Evolutionary conservation across 30 jellyfish, hydroid and myxozoan species (phyloP).

Genomic region (Catostylus mosaicus): DNA sequence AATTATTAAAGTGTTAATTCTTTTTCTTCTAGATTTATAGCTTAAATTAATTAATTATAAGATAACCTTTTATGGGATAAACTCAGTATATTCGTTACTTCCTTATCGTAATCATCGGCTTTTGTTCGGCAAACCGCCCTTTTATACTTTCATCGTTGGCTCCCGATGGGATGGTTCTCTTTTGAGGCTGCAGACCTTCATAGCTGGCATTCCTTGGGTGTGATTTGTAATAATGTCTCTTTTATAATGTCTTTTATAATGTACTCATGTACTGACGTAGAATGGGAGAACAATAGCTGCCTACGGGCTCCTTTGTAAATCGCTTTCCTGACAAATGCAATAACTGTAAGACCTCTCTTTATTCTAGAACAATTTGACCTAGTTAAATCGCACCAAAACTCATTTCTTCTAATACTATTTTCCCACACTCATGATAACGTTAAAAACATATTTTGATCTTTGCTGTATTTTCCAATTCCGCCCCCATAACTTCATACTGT

Average conservation of each 20-base stretch:
- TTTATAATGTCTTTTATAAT: not conserved
- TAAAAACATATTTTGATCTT: not conserved
- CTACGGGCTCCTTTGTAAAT: not conserved
- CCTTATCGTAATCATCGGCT: slow-evolving; percentile 6
- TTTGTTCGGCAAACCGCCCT: slow-evolving; percentile 10
- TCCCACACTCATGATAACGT: slow-evolving; percentile 25
- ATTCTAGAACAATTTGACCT: slow-evolving; percentile 8
- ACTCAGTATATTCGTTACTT: slow-evolving; percentile 20
- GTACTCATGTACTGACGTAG: not conserved
- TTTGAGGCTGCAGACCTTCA: not conserved
- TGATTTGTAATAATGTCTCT: slow-evolving; percentile 2
- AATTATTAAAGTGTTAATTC: slow-evolving; percentile 66
- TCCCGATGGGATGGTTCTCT: slow-evolving; percentile 25
- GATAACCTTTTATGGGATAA: slow-evolving; percentile 46
- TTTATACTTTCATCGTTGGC: not conserved
- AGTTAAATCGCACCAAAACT: not conserved
- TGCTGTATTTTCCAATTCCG: not conserved
- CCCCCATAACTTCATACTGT: not conserved
- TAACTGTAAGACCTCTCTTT: not conserved
- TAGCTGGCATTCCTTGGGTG: slow-evolving; percentile 22
- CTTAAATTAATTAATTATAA: slow-evolving; percentile 56
- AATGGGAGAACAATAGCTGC: not conserved
- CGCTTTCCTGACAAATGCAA: slow-evolving; percentile 10
- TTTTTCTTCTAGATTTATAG: slow-evolving; percentile 51
- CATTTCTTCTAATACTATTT: slow-evolving; percentile 5